These are phyloP conservation scores for Eulemur coronatus DNA, from an alignment of 2,797 vertebrate genomes.

Conservation along the genomic window DNA sequence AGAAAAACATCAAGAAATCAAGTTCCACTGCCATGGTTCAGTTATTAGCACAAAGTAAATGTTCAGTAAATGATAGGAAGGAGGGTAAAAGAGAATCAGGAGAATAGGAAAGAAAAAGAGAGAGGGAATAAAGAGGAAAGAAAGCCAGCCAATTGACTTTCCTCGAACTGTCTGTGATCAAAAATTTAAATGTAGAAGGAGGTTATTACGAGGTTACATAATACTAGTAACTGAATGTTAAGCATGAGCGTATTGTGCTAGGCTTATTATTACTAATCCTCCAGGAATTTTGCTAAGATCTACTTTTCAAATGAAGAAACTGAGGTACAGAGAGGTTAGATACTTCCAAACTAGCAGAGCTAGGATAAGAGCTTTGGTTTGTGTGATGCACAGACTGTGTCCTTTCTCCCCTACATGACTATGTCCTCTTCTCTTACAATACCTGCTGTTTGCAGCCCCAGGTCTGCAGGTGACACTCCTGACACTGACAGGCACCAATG, in stretches of 20 bases:
- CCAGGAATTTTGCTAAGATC: not conserved
- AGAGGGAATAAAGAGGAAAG: not conserved
- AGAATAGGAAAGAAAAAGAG: not conserved
- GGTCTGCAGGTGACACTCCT: not conserved
- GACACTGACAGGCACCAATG: not conserved
- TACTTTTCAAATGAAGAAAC: not conserved
- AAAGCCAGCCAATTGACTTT: not conserved
- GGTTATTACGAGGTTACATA: not conserved
- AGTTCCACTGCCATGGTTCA: not conserved
- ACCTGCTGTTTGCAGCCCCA: not conserved
- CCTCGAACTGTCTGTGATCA: not conserved
- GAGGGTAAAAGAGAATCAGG: not conserved
- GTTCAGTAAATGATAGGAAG: not conserved
- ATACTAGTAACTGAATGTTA: not conserved
- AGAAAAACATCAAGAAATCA: not conserved
- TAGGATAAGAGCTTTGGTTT: not conserved
- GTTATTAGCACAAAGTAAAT: not conserved
- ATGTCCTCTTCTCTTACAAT: not conserved
- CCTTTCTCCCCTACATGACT: fast-evolving
- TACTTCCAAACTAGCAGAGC: not conserved
- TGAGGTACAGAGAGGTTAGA: not conserved
- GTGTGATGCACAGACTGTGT: too few species aligned
- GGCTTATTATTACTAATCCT: not conserved
- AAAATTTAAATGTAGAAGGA: not conserved
- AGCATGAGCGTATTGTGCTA: not conserved